These are phyloP conservation scores for Brevipalpus yothersi DNA, from an alignment of 1,140 invertebrate genomes.

Conservation along the genomic window DNA sequence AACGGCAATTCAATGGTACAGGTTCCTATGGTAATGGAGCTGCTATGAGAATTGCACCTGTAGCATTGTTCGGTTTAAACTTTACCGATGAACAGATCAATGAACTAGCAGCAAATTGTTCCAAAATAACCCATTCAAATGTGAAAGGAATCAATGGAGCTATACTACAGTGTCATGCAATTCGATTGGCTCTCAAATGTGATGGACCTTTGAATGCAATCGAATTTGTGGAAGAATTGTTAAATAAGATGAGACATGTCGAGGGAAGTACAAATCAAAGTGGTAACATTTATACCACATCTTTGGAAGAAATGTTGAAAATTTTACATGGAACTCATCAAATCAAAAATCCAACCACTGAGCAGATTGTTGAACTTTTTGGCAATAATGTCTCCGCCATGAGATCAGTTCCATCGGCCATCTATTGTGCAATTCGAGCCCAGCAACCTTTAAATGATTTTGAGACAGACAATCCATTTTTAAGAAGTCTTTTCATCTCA, in stretches of 20 bases:
- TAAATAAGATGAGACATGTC: conserved; percentile 30
- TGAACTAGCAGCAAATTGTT: conserved; percentile 20
- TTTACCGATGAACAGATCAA: conserved; percentile 12
- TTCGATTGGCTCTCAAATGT: conserved; percentile 16
- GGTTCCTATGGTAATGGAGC: conserved; percentile 51
- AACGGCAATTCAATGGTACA: conserved; percentile 37
- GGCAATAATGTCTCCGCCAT: conserved; percentile 37
- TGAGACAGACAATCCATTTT: conserved; percentile 31
- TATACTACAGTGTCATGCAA: conserved; percentile 28
- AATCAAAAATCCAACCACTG: conserved; percentile 11
- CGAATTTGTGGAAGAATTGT: conserved; percentile 21
- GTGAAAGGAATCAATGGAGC: conserved; percentile 37
- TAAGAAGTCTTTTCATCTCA: conserved; percentile 37
- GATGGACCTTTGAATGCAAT: conserved; percentile 7
- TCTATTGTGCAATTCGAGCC: conserved; percentile 41
- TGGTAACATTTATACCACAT: conserved; percentile 19
- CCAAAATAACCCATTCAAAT: conserved; percentile 41
- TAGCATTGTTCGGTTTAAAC: conserved; percentile 32
- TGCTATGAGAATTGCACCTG: conserved; percentile 46
- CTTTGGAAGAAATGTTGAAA: not conserved
- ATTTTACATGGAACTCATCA: conserved; percentile 6
- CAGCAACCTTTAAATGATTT: conserved; percentile 28
- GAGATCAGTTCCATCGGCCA: conserved; percentile 45
- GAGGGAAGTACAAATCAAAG: conserved; percentile 23
- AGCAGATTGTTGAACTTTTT: conserved; percentile 29